Conservation (phyloP, 2,888 invertebrate species). For the Caenorhabditis wallacei region DNA sequence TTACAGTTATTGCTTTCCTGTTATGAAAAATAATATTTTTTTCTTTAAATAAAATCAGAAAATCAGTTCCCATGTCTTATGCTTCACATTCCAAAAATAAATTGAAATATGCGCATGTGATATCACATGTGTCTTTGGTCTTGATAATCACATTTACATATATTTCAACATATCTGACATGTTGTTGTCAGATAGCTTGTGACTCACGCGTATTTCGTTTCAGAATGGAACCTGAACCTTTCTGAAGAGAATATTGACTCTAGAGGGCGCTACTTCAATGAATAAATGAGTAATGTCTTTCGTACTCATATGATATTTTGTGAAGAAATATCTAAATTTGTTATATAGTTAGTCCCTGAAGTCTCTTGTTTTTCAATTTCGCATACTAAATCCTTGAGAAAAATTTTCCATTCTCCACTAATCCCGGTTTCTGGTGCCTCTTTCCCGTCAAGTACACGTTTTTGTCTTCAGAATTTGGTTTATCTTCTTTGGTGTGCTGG, state of each 20-base stretch:
- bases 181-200: slow-evolving; percentile 1
- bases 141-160: slow-evolving; percentile 5
- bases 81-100: background rate
- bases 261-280: slow-evolving; percentile 3
- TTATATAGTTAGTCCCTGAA: too few species aligned
- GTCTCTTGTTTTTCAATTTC: background rate
- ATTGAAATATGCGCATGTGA: background rate
- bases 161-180: background rate
- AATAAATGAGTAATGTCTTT: slow-evolving; percentile 17
- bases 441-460: background rate
- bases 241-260: slow-evolving; percentile 16
- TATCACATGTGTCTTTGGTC: background rate
- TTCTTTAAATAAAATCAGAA: background rate
- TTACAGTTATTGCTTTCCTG: slow-evolving; percentile 22
- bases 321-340: background rate
- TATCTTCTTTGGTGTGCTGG: background rate
- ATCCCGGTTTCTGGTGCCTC: background rate
- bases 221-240: background rate
- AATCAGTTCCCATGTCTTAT: background rate
- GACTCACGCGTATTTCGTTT: background rate
- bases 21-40: too few species aligned
- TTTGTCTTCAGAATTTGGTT: background rate
- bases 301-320: background rate
- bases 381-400: background rate
- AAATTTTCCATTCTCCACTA: background rate